Evolutionary conservation across 2,113 vertebrate species (phyloP).

Genomic region (Takifugu bimaculatus): DNA sequence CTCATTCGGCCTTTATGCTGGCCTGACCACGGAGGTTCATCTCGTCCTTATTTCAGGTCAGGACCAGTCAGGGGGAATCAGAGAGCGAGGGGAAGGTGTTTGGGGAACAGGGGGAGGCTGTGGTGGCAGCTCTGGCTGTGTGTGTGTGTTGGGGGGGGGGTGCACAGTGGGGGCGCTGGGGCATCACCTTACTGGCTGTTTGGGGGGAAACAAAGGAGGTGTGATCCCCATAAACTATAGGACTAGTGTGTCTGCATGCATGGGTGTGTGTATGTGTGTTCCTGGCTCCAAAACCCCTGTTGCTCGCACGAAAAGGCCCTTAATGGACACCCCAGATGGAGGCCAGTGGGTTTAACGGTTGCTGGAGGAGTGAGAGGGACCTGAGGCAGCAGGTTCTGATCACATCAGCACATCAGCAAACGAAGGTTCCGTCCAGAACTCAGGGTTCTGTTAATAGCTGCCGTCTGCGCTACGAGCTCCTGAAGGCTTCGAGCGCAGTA

Average conservation of each 20-base stretch:
- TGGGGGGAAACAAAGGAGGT: slow-evolving; percentile 63
- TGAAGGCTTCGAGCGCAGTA: too few species aligned
- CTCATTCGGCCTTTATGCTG: slow-evolving; percentile 28
- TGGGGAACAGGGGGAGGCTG: not conserved
- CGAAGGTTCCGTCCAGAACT: too few species aligned
- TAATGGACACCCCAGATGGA: slow-evolving; percentile 70
- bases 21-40: slow-evolving; percentile 40
- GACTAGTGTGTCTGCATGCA: slow-evolving; percentile 22
- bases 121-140: not conserved
- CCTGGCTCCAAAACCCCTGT: slow-evolving; percentile 48
- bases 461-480: too few species aligned
- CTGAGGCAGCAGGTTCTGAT: slow-evolving; percentile 13
- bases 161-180: slow-evolving; percentile 69
- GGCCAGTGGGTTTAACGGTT: slow-evolving; percentile 59
- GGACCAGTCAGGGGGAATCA: slow-evolving; percentile 39
- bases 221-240: slow-evolving; percentile 56
- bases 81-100: slow-evolving; percentile 38
- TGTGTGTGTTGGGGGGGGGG: slow-evolving; percentile 61
- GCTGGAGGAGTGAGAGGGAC: slow-evolving; percentile 38
- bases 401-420: too few species aligned
- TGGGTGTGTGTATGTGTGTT: slow-evolving; percentile 27
- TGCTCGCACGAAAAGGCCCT: slow-evolving; percentile 58
- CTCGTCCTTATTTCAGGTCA: slow-evolving; percentile 70
- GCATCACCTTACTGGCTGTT: slow-evolving; percentile 59
- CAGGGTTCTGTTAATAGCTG: too few species aligned